phyloP scores from a whole-genome alignment of 1,140 invertebrate genomes.

The Brachionus sp. region DNA sequence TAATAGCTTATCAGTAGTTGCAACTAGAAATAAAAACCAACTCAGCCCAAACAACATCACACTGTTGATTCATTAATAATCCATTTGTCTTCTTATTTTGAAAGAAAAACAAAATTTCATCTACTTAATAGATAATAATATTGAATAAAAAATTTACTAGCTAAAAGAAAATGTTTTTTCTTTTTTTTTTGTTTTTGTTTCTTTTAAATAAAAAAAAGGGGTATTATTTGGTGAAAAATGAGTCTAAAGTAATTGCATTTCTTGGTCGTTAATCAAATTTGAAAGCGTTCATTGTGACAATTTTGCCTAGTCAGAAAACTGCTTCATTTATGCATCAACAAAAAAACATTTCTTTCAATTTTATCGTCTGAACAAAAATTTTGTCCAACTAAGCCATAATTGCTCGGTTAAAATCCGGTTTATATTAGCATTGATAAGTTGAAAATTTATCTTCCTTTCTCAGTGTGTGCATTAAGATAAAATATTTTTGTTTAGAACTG shows the following conservation, averaged over 20 bases:
- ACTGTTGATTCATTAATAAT: conserved; percentile 31
- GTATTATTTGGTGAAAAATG: neutral
- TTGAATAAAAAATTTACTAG: neutral
- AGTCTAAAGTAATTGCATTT: neutral
- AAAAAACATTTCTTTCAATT: too few relatives aligned
- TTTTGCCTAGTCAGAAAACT: neutral
- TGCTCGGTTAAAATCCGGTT: too few relatives aligned
- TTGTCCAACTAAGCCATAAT: neutral
- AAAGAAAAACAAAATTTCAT: neutral
- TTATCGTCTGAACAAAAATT: neutral
- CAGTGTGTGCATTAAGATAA: neutral
- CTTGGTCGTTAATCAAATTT: conserved; percentile 13
- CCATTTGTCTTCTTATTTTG: conserved; percentile 25
- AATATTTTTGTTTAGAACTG: neutral
- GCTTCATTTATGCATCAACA: neutral
- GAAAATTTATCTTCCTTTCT: neutral
- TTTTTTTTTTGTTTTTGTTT: neutral
- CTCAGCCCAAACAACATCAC: neutral
- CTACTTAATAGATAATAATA: conserved; percentile 15
- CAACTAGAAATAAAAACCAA: conserved; percentile 11
- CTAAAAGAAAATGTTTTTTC: neutral
- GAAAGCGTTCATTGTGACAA: neutral
- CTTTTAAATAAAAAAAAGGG: neutral
- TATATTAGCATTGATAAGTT: too few relatives aligned
- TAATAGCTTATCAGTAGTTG: conserved; percentile 43